Evolutionary conservation across 2,888 invertebrate species (phyloP).

Genomic region (Drymonia ruficornis): DNA sequence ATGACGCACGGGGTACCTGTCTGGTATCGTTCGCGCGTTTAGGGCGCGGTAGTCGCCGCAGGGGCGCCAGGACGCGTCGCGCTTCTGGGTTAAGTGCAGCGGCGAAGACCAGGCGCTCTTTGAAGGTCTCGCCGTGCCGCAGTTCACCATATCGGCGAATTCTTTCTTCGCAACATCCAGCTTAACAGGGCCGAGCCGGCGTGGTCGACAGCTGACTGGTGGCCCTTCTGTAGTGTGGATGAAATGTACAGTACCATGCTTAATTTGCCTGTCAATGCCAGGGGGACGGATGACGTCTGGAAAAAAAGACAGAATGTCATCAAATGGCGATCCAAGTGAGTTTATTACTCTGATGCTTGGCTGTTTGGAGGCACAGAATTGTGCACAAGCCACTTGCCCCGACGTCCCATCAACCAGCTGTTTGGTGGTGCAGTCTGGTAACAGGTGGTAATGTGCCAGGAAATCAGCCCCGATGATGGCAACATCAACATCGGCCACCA

Average conservation of each 20-base stretch:
- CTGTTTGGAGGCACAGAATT: too few species aligned
- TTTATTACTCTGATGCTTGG: constrained; percentile 3
- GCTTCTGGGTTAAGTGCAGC: constrained; percentile 45
- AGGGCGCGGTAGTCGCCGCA: constrained; percentile 39
- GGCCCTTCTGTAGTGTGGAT: constrained; percentile 27
- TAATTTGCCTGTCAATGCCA: constrained; percentile 8
- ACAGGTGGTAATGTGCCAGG: constrained; percentile 7
- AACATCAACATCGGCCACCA: constrained; percentile 7
- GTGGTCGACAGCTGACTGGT: constrained; percentile 25
- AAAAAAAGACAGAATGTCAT: background rate
- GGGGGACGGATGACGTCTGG: constrained; percentile 11
- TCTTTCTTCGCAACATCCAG: constrained; percentile 26
- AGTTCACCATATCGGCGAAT: constrained; percentile 32
- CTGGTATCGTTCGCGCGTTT: constrained; percentile 39
- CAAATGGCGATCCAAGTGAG: background rate
- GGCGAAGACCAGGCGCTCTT: constrained; percentile 45
- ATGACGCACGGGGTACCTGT: constrained; percentile 45
- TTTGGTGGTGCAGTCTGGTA: constrained; percentile 3
- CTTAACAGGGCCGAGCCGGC: constrained; percentile 35
- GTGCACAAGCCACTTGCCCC: background rate
- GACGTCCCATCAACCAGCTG: background rate
- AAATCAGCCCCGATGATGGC: constrained; percentile 14
- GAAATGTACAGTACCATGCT: constrained; percentile 21
- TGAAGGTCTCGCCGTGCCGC: constrained; percentile 31
- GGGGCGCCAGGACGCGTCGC: constrained; percentile 37